These are phyloP conservation scores for Pimpla rufipes DNA, from an alignment of 2,888 invertebrate genomes.

Conservation along the genomic window DNA sequence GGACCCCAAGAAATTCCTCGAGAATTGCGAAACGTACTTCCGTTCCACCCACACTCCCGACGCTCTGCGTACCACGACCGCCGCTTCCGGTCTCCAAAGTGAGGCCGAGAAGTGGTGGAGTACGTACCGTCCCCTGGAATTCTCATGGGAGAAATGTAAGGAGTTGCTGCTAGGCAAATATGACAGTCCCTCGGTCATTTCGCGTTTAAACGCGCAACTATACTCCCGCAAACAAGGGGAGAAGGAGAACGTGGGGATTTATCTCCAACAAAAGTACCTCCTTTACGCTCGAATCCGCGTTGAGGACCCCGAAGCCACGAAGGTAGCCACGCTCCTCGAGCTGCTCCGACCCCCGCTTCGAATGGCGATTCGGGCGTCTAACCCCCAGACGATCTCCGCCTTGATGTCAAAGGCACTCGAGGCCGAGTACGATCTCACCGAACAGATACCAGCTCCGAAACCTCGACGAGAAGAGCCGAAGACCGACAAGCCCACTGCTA, in stretches of 20 bases:
- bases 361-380: not conserved
- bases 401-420: not conserved
- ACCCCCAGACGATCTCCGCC: not conserved
- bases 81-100: slow-evolving; percentile 1
- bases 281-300: not conserved
- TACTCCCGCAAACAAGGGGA: slow-evolving; percentile 1
- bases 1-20: slow-evolving; percentile 5
- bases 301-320: not conserved
- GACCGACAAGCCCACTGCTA: not conserved
- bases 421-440: not conserved
- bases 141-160: not conserved
- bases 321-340: not conserved
- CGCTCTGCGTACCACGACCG: not conserved
- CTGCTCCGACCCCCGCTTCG: not conserved
- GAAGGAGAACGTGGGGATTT: not conserved
- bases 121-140: slow-evolving; percentile 3
- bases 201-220: slow-evolving; percentile 2
- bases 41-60: not conserved
- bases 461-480: not conserved
- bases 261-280: not conserved
- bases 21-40: not conserved
- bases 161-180: slow-evolving; percentile 1
- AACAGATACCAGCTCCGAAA: not conserved
- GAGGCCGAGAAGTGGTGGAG: slow-evolving; percentile 3
- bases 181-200: not conserved